Evolutionary conservation across 2,113 vertebrate species (phyloP), one percentile per base, ranked within the genome.

Genomic region (Anarrhichthys ocellatus): DNA sequence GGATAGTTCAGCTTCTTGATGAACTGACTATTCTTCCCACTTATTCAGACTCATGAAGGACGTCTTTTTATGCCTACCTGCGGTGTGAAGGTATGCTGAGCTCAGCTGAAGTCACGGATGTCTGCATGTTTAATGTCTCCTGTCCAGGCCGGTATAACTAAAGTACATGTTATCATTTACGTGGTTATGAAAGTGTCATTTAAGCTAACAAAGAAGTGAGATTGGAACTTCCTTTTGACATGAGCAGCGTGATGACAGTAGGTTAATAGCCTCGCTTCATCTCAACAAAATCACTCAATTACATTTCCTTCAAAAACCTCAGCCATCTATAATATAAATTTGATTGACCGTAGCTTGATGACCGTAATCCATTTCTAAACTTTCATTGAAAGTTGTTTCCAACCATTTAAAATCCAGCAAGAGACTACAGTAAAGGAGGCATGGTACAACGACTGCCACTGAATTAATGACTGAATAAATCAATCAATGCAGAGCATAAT

Each of bases 281-380:
- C 34, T 48, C 20, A 69, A 52, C 18, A 34, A 46, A 34, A 20
- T 52, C 29, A 69, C 24, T 32, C 18, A n/a, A 20, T 52, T 18
- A 38, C 3, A 4, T 24, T 38, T 20, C 24, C 17, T 32, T 8
- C 58, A 5, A 0, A 7, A 63, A 75, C 20, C 20, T 15, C 13
- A 63, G 59, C 42, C 20, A 29, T n/a, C 10, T 48, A 24, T 18
- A 17, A 24, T 14, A 18, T 42, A 36, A 38, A 5, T 48, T 24
- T 36, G 52, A 46, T 46, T 34, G 64, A 32, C 32, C 32, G 64
- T 68, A 69, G 48, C 29, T 62, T 62, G 59, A 62, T 62, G 59
- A 34, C 9, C 9, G 15, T 36, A 36, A 62, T 36, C 8, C 56
- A 58, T 38, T 32, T 4, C 32, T 32, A 32, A 32, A 32, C 32